phyloP scores from a whole-genome alignment of 1,140 invertebrate genomes.

The Drosophila mayri region DNA sequence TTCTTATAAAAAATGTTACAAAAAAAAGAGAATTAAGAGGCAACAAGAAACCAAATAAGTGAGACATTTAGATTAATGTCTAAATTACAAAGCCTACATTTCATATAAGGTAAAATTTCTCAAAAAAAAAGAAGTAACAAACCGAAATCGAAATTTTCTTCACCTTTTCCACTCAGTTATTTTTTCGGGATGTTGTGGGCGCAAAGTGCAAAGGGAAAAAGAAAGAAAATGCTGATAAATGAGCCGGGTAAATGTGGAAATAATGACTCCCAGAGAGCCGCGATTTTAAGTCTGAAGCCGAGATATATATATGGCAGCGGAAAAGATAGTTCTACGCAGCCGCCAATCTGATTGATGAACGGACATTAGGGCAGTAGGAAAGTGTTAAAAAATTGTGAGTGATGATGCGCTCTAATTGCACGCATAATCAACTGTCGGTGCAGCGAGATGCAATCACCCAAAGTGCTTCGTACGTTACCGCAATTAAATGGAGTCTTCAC shows the following conservation, averaged over 20 bases:
- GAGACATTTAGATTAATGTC: slow-evolving; percentile 67
- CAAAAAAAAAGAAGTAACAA: slow-evolving; percentile 13
- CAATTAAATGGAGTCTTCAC: slow-evolving; percentile 71
- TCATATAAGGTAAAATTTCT: slow-evolving; percentile 35
- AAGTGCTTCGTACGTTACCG: slow-evolving; percentile 48
- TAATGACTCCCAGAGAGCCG: slow-evolving; percentile 56
- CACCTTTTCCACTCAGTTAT: not conserved
- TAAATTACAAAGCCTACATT: slow-evolving; percentile 59
- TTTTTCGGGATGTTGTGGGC: slow-evolving; percentile 38
- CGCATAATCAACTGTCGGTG: slow-evolving; percentile 67
- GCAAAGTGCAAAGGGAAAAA: slow-evolving; percentile 56
- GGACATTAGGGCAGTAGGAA: slow-evolving; percentile 72
- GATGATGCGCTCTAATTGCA: slow-evolving; percentile 80
- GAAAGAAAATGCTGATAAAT: slow-evolving; percentile 75
- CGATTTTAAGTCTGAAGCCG: slow-evolving; percentile 53
- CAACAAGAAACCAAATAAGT: slow-evolving; percentile 26
- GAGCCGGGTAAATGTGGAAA: slow-evolving; percentile 76
- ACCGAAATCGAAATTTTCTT: slow-evolving; percentile 36
- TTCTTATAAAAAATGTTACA: slow-evolving; percentile 7
- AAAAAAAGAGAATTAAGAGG: not conserved
- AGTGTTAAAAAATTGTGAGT: slow-evolving; percentile 81
- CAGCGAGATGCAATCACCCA: slow-evolving; percentile 60
- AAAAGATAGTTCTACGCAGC: slow-evolving; percentile 63
- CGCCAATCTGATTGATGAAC: slow-evolving; percentile 78
- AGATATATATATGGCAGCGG: slow-evolving; percentile 53